Evolutionary conservation across 2,113 vertebrate species (phyloP), one percentile per base, ranked within the genome.

Genomic region (Corapipo altera): DNA sequence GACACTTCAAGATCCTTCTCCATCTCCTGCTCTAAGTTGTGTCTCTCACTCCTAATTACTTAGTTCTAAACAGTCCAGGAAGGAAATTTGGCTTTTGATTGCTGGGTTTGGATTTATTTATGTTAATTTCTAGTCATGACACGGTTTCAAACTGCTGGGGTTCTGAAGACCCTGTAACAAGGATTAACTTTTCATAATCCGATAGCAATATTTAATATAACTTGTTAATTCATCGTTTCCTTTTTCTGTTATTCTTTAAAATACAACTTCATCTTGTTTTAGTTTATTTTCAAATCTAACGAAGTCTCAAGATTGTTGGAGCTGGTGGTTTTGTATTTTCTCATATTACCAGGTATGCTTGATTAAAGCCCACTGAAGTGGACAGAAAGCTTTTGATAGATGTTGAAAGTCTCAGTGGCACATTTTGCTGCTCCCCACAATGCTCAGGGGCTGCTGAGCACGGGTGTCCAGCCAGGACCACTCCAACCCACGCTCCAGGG

Each of bases 401-500:
- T 33, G 22, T 5, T 26, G 17, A 43, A 9, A 33, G 8, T 64
- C 46, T 58, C 62, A 11, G 32, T 11, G 61, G 44, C 44, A 20
- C 1, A 0, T 15, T 62, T 54, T 54, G 41, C 18, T 62, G 17
- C 46, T 35, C 22, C 7, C 6, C 0, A 0, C 9, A 20, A 26
- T 35, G 12, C 8, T 13, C 65, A n/a, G 27, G 24, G 15, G 7
- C 7, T 54, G 52, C 58, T 18, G 46, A 59, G 28, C 35, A 20
- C 14, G 3, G 27, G 11, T 39, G 10, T 46, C 32, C 30, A 15
- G 46, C 26, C 0, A 12, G 12, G 16, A 30, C 8, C 6, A 1
- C 70, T 32, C 15, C 3, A 6, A 8, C 24, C 22, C 5, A 2
- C 1, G 1, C 2, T 67, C 19, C 35, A 5, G 3, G 1, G n/a